Conservation (phyloP, 2,113 vertebrate genomes). For the Mirounga angustirostris region DNA sequence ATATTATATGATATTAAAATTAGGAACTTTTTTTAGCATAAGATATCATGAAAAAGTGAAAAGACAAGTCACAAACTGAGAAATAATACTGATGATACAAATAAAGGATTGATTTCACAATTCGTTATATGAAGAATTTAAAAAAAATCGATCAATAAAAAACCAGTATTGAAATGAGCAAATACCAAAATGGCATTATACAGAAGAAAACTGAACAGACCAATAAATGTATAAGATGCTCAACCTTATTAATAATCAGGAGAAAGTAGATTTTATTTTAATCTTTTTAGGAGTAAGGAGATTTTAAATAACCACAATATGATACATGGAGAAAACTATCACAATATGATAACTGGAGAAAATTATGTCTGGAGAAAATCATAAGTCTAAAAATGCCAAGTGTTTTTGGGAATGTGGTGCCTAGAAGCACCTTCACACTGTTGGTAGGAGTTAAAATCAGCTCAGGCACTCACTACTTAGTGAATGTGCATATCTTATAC, state of each 20-base stretch:
- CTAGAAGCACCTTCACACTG: no score
- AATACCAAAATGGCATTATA: neutral
- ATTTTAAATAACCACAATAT: neutral
- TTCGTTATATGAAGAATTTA: neutral
- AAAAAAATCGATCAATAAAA: neutral
- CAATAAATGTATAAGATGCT: neutral
- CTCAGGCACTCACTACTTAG: neutral
- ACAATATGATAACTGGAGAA: neutral
- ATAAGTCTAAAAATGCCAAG: neutral
- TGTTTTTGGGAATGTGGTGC: neutral
- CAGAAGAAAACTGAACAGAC: neutral
- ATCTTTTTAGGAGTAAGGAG: neutral
- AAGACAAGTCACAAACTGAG: neutral
- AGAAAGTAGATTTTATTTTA: neutral
- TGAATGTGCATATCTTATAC: neutral
- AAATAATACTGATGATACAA: neutral
- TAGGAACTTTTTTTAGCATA: neutral
- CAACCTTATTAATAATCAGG: neutral
- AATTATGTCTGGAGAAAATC: neutral
- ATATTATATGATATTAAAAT: neutral
- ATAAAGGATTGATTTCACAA: neutral
- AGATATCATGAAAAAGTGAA: neutral
- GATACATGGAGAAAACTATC: neutral
- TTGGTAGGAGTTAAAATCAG: neutral
- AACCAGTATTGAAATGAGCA: neutral